Evolutionary conservation across 2,113 vertebrate genomes (phyloP).

Genomic region (Phyllostomus hastatus): DNA sequence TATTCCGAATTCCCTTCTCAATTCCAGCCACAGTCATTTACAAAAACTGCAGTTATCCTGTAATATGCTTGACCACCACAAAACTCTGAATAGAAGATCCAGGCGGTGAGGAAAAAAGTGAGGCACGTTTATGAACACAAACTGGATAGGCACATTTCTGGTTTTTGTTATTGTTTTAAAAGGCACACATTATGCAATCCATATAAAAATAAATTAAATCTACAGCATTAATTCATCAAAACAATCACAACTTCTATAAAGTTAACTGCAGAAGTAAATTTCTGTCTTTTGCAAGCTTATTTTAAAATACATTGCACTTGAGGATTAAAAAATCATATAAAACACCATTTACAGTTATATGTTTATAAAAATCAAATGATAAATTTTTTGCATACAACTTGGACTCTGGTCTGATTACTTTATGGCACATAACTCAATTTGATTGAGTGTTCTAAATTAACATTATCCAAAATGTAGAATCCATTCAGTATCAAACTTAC

Average conservation of each 20-base stretch:
- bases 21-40: slow-evolving; percentile 68
- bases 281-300: slow-evolving; percentile 81
- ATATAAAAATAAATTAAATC: slow-evolving; percentile 87
- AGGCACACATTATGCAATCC: slow-evolving; percentile 89
- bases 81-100: slow-evolving; percentile 62
- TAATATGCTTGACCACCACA: slow-evolving; percentile 30
- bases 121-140: slow-evolving; percentile 77
- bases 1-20: slow-evolving; percentile 70
- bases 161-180: slow-evolving; percentile 76
- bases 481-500: slow-evolving; percentile 60
- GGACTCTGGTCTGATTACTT: slow-evolving; percentile 64
- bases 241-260: slow-evolving; percentile 80
- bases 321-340: slow-evolving; percentile 63
- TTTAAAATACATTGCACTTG: slow-evolving; percentile 86
- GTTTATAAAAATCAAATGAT: slow-evolving; percentile 72
- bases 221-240: slow-evolving; percentile 81
- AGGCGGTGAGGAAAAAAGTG: slow-evolving; percentile 68
- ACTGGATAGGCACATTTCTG: slow-evolving; percentile 81
- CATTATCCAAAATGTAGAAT: slow-evolving; percentile 55
- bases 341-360: slow-evolving; percentile 76
- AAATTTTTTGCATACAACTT: slow-evolving; percentile 66
- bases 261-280: slow-evolving; percentile 80
- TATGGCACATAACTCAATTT: slow-evolving; percentile 74
- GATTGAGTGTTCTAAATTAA: slow-evolving; percentile 56
- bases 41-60: slow-evolving; percentile 70